Evolutionary conservation across 30 jellyfish, hydroid and myxozoan genomes (phyloP).

Genomic region (Aurelia sp.): DNA sequence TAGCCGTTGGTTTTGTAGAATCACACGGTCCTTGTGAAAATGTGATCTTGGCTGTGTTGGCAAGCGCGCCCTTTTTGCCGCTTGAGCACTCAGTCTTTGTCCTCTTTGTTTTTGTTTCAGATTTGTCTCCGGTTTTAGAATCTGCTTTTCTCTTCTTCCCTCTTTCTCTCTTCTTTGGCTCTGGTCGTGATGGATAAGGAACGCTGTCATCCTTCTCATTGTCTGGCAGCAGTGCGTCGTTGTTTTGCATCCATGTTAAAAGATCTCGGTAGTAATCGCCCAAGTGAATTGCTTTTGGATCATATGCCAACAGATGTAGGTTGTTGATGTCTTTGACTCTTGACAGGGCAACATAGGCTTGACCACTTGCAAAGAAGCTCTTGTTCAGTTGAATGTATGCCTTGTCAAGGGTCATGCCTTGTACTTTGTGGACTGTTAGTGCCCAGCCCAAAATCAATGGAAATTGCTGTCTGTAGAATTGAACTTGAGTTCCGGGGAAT

Average conservation of each 20-base stretch:
- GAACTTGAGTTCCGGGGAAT: conserved; percentile 4
- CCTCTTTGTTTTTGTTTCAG: not conserved
- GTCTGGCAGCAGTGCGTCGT: not conserved
- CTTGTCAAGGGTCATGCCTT: not conserved
- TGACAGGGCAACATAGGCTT: conserved; percentile 1
- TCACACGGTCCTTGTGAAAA: no score
- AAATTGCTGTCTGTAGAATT: not conserved
- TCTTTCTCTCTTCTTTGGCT: not conserved
- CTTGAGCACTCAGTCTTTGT: no score
- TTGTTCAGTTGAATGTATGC: not conserved
- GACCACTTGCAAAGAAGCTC: no score
- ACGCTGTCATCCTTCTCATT: no score
- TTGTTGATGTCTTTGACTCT: not conserved
- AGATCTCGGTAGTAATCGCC: not conserved
- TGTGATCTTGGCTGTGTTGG: no score
- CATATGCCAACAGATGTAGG: no score
- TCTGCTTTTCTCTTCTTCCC: not conserved
- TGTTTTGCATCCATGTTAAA: no score
- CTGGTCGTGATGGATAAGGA: no score
- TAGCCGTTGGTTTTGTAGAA: no score
- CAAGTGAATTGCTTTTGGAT: not conserved
- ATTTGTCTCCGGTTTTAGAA: not conserved
- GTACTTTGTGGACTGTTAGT: conserved; percentile 17
- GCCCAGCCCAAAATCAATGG: conserved; percentile 38
- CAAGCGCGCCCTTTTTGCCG: no score